A percentile compares a stretch with the other conserved stretches of the same genome.
phyloP scores from a whole-genome alignment of 2,888 invertebrate species.

The Linnaemya tessellans region DNA sequence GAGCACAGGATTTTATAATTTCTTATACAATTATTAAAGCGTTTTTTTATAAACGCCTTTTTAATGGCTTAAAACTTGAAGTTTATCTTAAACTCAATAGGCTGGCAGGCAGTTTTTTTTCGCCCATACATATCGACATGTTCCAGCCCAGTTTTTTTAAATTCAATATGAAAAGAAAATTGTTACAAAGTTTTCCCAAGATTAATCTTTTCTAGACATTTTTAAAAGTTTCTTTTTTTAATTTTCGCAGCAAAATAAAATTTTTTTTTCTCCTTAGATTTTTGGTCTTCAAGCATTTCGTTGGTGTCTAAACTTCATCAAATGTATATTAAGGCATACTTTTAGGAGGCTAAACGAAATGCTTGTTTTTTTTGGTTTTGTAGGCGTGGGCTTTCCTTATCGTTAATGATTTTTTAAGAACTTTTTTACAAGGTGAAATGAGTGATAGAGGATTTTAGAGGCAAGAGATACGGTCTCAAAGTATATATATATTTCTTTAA shows the following conservation, averaged over 20 bases:
- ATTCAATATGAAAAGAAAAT: background rate
- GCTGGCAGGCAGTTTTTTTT: background rate
- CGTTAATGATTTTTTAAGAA: conserved; percentile 55
- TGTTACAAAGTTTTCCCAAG: conserved; percentile 38
- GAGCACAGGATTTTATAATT: background rate
- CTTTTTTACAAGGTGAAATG: background rate
- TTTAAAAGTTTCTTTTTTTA: conserved; percentile 4
- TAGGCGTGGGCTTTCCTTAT: background rate
- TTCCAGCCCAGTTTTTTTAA: background rate
- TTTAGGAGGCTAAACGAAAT: background rate
- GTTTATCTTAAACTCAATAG: background rate
- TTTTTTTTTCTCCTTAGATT: background rate
- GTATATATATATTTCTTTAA: background rate
- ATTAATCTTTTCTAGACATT: conserved; percentile 4
- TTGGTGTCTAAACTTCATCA: conserved; percentile 50
- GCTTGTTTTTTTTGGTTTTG: background rate
- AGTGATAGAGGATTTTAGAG: background rate
- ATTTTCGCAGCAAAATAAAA: background rate
- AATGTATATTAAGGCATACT: conserved; percentile 37
- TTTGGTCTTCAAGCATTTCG: conserved; percentile 2
- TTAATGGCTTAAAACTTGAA: background rate
- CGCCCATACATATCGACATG: background rate
- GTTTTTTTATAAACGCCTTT: background rate
- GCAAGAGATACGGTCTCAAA: background rate
- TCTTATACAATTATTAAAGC: background rate